phyloP scores from a whole-genome alignment of 2,797 vertebrate species.

The Trichosurus vulpecula region DNA sequence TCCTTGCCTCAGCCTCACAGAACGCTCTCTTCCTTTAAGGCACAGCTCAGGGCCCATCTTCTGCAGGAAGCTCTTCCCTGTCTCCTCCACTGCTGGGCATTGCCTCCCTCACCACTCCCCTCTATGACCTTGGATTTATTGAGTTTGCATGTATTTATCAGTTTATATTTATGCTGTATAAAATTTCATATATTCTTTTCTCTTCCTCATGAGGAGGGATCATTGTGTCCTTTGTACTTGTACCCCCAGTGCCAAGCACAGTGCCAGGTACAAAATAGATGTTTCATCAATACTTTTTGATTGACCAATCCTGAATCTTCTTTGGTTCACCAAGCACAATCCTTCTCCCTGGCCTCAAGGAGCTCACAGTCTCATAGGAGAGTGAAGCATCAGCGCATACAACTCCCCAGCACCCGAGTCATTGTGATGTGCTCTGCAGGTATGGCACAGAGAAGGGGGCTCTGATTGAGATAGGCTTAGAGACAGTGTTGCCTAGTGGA shows the following conservation, averaged over 20 bases:
- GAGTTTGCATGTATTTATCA: too few species aligned
- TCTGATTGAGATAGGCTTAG: neutral
- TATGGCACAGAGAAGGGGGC: too few species aligned
- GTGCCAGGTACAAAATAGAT: neutral
- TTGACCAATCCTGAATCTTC: neutral
- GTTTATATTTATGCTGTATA: neutral
- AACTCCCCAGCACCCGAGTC: neutral
- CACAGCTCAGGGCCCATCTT: too few species aligned
- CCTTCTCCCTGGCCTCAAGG: too few species aligned
- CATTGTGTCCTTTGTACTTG: neutral
- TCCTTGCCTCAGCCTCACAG: too few species aligned
- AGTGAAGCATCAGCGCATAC: neutral
- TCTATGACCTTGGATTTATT: too few species aligned
- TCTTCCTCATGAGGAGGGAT: neutral
- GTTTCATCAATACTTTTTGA: too few species aligned
- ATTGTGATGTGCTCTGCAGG: neutral
- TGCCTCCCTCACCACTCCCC: too few species aligned
- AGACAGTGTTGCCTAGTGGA: neutral
- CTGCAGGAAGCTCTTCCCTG: neutral
- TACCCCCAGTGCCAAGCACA: neutral
- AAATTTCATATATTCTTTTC: neutral
- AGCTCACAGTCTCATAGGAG: too few species aligned
- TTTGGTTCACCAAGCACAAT: too few species aligned
- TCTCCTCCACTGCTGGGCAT: neutral
- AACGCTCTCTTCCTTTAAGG: too few species aligned